Evolutionary conservation across 2,888 invertebrate species (phyloP), one percentile per base, ranked within the genome.

Genomic region (Laothoe populi): DNA sequence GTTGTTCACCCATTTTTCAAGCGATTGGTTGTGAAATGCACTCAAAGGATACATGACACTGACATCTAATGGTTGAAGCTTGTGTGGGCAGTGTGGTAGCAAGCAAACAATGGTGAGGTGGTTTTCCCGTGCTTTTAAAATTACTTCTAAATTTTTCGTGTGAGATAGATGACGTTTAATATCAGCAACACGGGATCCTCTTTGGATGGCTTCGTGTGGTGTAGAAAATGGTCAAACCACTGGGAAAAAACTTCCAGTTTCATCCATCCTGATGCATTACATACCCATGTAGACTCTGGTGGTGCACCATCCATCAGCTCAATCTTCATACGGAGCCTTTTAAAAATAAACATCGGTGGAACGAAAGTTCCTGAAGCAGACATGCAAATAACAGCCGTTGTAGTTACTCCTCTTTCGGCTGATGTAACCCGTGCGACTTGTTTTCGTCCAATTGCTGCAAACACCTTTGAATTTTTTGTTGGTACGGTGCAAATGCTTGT

Each of bases 201-300:
- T 38, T 38, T 38, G 8, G 38, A 10, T 7, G 38, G 38, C 10
- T 38, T 38, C 38, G 38, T 11, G 38, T 38, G 0, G 8, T 11
- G 38, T 1, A 38, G 8, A 38, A 38, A 38, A 38, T 38, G 38
- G 8, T 38, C 11, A 38, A 38, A 38, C 38, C 10, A 38, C 8
- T 38, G 10, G 10, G 11, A 3, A 38, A 38, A 38, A 38, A 11
- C 0, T 62, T 38, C 38, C 0, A 11, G 10, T 38, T 38, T 7
- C 8, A 38, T 38, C 8, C 38, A 38, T 3, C 38, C 38, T 13
- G 38, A 38, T 38, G 11, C 8, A 38, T 38, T 16, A 49, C 67
- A 68, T 35, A 66, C 67, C 42, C 40, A 62, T 16, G 23, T 35
- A 48, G 66, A 35, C 8, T 11, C 10, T 7, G 38, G 10, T 10